A percentile compares a stretch with the other conserved stretches of the same genome.
phyloP scores from a whole-genome alignment of 2,888 invertebrate species.

The Parnassius glacialis region DNA sequence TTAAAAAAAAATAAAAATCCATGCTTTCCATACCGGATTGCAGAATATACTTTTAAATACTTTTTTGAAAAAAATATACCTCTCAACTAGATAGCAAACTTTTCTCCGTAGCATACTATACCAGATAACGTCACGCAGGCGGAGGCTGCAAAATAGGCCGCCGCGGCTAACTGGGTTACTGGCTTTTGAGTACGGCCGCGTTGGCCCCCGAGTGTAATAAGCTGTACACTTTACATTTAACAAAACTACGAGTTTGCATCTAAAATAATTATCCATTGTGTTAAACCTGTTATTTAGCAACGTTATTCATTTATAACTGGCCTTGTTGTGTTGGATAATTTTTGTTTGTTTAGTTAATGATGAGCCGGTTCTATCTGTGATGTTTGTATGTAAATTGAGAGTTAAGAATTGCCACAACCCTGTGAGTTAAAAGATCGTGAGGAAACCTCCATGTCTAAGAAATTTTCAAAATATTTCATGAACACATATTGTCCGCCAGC shows the following conservation, averaged over 20 bases:
- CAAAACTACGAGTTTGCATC: slow-evolving; percentile 13
- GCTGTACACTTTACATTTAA: slow-evolving; percentile 6
- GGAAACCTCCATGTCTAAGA: too few relatives aligned
- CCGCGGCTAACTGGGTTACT: slow-evolving; percentile 46
- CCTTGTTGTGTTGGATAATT: not conserved
- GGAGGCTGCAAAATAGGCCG: slow-evolving; percentile 28
- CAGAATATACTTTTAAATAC: too few relatives aligned
- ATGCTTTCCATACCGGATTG: too few relatives aligned
- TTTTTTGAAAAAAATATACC: too few relatives aligned
- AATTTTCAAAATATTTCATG: too few relatives aligned
- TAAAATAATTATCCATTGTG: slow-evolving; percentile 3
- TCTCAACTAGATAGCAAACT: slow-evolving; percentile 16
- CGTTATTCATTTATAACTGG: not conserved
- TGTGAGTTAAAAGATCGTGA: too few relatives aligned
- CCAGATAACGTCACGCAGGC: slow-evolving; percentile 23
- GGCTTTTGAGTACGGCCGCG: slow-evolving; percentile 29
- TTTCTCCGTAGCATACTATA: slow-evolving; percentile 11
- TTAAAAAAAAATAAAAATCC: too few relatives aligned
- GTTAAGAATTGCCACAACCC: too few relatives aligned
- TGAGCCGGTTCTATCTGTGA: too few relatives aligned
- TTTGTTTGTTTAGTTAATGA: too few relatives aligned
- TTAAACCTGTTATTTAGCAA: not conserved
- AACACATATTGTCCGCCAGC: too few relatives aligned
- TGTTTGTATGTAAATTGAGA: too few relatives aligned
- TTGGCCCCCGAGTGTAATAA: slow-evolving; percentile 10